Evolutionary conservation across 2,113 vertebrate species (phyloP).

Genomic region (Istiophorus platypterus): DNA sequence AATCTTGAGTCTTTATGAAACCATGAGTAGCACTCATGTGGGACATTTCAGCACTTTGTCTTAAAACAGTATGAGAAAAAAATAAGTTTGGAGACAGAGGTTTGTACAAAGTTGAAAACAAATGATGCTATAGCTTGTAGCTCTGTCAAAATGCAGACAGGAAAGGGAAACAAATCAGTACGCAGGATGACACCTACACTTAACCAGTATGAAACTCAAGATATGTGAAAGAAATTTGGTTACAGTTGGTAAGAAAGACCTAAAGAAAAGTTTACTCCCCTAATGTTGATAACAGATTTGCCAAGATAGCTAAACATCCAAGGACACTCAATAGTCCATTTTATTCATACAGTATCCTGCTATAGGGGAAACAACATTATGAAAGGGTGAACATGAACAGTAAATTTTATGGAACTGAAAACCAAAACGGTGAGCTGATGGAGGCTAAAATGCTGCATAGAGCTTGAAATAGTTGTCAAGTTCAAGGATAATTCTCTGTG

Average conservation of each 20-base stretch:
- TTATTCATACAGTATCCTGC: neutral
- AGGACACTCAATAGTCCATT: neutral
- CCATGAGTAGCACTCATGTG: slow-evolving; percentile 27
- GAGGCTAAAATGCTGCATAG: no score
- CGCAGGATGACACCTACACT: neutral
- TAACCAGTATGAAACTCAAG: neutral
- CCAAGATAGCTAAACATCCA: neutral
- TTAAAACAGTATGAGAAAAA: slow-evolving; percentile 45
- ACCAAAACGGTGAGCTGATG: neutral
- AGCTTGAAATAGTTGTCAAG: no score
- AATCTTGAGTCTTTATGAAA: neutral
- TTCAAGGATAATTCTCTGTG: no score
- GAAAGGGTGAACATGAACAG: neutral
- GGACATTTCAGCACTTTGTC: slow-evolving; percentile 30
- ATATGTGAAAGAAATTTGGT: neutral
- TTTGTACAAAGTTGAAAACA: slow-evolving; percentile 18
- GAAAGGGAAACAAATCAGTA: slow-evolving; percentile 3
- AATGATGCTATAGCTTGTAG: slow-evolving; percentile 3
- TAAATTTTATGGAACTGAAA: no score
- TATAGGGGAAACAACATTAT: neutral
- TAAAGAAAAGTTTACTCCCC: neutral
- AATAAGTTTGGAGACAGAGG: slow-evolving; percentile 26
- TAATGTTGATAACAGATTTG: neutral
- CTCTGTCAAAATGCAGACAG: slow-evolving; percentile 31
- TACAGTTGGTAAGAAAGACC: neutral